phyloP scores from a whole-genome alignment of 2,797 vertebrate genomes.

The Liasis olivaceus region DNA sequence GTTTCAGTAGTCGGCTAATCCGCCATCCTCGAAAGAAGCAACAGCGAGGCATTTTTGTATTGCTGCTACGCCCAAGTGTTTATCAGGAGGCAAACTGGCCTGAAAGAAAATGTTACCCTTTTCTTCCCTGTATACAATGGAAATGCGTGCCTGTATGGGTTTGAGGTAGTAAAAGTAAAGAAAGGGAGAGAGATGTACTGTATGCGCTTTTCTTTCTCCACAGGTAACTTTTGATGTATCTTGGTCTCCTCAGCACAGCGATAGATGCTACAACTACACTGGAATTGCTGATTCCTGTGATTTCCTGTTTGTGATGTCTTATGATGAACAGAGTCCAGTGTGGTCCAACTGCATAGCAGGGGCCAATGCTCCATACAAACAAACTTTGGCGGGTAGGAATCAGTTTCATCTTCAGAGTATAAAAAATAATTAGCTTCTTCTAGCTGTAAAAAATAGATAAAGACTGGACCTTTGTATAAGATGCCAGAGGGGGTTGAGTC shows the following conservation, averaged over 20 bases:
- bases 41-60: too few relatives aligned
- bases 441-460: not conserved
- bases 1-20: too few relatives aligned
- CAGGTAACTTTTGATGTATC: slow-evolving; percentile 96
- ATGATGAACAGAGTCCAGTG: slow-evolving; percentile 92
- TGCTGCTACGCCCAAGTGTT: not conserved
- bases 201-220: slow-evolving; percentile 16
- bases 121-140: not conserved
- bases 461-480: not conserved
- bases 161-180: not conserved
- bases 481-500: not conserved
- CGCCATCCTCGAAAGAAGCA: too few relatives aligned
- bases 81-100: not conserved
- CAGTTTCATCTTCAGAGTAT: not conserved
- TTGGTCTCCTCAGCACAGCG: slow-evolving; percentile 88
- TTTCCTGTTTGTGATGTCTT: slow-evolving; percentile 97
- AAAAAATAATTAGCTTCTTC: not conserved
- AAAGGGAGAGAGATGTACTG: not conserved
- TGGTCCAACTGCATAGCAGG: slow-evolving; percentile 86
- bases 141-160: not conserved
- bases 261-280: slow-evolving; percentile 90
- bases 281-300: slow-evolving; percentile 88
- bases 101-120: not conserved
- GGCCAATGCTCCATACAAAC: slow-evolving; percentile 87
- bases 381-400: slow-evolving; percentile 85